phyloP scores from a whole-genome alignment of 2,113 vertebrate species.

The Clarias macrocephalus region DNA sequence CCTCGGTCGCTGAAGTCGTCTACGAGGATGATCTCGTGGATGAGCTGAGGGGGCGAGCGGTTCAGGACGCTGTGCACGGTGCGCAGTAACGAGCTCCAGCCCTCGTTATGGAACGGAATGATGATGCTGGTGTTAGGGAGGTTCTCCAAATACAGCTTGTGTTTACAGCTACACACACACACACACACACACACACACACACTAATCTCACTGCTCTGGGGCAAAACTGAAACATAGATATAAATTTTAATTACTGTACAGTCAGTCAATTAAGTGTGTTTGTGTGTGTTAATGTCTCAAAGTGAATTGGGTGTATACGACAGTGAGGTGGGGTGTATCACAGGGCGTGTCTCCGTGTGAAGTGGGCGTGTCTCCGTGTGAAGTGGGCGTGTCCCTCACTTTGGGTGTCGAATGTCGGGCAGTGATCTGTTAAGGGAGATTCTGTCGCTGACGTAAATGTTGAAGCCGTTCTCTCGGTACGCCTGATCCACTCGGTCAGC shows the following conservation, averaged over 20 bases:
- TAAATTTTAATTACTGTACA: no score
- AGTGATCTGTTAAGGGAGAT: slow-evolving; percentile 96
- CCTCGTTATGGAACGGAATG: slow-evolving; percentile 90
- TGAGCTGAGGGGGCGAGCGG: slow-evolving; percentile 81
- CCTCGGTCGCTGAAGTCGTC: slow-evolving; percentile 92
- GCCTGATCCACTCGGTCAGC: slow-evolving; percentile 89
- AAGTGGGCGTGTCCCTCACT: slow-evolving; percentile 74
- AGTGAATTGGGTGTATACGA: not conserved
- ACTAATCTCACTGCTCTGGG: not conserved
- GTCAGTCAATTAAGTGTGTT: not conserved
- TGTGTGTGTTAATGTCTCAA: not conserved
- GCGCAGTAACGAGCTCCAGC: slow-evolving; percentile 87
- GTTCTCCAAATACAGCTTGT: slow-evolving; percentile 78
- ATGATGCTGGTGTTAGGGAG: slow-evolving; percentile 88
- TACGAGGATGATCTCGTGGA: slow-evolving; percentile 84
- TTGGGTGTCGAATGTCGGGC: slow-evolving; percentile 91
- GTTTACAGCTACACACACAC: slow-evolving; percentile 75
- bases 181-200: slow-evolving; percentile 22
- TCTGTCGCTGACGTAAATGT: slow-evolving; percentile 95
- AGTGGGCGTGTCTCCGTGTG: not conserved
- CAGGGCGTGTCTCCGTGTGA: no score
- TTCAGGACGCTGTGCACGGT: slow-evolving; percentile 85
- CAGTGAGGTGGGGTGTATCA: not conserved
- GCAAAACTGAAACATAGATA: not conserved
- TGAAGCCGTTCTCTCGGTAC: slow-evolving; percentile 97